phyloP scores from a whole-genome alignment of 2,888 invertebrate genomes.

The Microplitis deprimator region DNA sequence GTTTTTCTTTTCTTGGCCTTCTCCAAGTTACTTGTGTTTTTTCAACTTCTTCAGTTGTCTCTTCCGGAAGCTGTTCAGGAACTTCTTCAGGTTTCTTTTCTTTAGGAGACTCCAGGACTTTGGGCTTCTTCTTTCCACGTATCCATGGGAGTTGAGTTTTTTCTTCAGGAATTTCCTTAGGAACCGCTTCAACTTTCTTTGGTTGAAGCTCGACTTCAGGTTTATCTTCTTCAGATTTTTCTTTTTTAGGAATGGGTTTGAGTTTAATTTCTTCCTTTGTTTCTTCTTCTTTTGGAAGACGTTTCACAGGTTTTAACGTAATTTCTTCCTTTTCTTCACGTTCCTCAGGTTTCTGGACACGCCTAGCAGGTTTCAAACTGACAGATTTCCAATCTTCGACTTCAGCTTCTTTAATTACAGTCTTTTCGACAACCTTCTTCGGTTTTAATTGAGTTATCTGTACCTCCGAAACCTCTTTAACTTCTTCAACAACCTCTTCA shows the following conservation, averaged over 20 bases:
- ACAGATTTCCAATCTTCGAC: constrained; percentile 56
- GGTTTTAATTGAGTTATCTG: constrained; percentile 19
- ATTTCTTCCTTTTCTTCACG: constrained; percentile 42
- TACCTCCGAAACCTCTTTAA: constrained; percentile 40
- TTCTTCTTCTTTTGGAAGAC: constrained; percentile 50
- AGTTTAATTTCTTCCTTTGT: constrained; percentile 45
- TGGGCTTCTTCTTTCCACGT: constrained; percentile 56
- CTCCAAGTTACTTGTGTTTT: constrained; percentile 53
- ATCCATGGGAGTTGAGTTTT: constrained; percentile 57
- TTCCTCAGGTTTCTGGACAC: constrained; percentile 65
- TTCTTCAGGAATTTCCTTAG: constrained; percentile 55
- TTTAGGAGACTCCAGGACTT: constrained; percentile 29
- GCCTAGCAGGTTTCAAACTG: constrained; percentile 51
- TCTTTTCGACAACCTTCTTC: constrained; percentile 35
- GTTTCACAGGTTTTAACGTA: constrained; percentile 51
- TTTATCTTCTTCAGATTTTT: constrained; percentile 37
- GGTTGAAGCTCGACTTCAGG: constrained; percentile 42
- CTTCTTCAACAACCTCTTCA: constrained; percentile 50
- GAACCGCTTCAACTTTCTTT: constrained; percentile 45
- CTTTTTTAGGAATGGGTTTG: constrained; percentile 47
- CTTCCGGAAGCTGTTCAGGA: constrained; percentile 39
- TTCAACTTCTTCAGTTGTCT: constrained; percentile 42
- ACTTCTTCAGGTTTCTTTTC: constrained; percentile 41
- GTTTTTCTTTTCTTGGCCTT: constrained; percentile 51
- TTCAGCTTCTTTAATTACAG: constrained; percentile 50